Conservation (phyloP, 1,140 invertebrate species). For the Micrasema minimum region DNA sequence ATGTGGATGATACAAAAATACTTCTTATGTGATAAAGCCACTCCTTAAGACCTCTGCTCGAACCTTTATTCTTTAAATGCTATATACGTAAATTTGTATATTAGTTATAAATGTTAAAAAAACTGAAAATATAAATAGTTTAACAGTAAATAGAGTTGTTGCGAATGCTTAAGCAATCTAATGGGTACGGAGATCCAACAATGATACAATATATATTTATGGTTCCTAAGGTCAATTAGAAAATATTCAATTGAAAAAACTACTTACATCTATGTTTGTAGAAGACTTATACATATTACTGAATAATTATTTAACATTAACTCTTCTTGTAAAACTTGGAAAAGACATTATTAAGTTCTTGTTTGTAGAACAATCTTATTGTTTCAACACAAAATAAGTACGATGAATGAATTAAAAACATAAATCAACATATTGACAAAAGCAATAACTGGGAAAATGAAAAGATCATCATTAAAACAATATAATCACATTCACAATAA, state of each 20-base stretch:
- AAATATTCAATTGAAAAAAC: constrained; percentile 69
- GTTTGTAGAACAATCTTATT: constrained; percentile 43
- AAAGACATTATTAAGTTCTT: constrained; percentile 25
- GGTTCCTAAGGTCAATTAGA: constrained; percentile 44
- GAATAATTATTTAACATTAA: constrained; percentile 55
- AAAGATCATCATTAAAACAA: constrained; percentile 7
- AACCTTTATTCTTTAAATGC: constrained; percentile 13
- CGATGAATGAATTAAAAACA: constrained; percentile 1
- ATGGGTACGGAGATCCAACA: constrained; percentile 52
- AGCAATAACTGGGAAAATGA: constrained; percentile 2
- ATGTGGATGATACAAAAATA: constrained; percentile 43
- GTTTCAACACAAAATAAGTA: constrained; percentile 29
- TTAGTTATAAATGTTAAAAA: constrained; percentile 19
- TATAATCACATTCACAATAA: constrained; percentile 9
- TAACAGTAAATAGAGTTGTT: constrained; percentile 14
- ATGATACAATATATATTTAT: constrained; percentile 53
- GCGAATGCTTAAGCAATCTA: constrained; percentile 46
- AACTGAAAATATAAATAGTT: constrained; percentile 2
- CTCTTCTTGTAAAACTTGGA: constrained; percentile 36
- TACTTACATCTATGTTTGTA: constrained; percentile 64
- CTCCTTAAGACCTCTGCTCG: constrained; percentile 28
- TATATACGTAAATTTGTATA: not conserved
- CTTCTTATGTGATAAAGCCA: constrained; percentile 38
- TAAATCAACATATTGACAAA: constrained; percentile 15
- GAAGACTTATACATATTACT: constrained; percentile 55